Conservation (phyloP, 2,113 vertebrate genomes). For the Enhydra lutris region DNA sequence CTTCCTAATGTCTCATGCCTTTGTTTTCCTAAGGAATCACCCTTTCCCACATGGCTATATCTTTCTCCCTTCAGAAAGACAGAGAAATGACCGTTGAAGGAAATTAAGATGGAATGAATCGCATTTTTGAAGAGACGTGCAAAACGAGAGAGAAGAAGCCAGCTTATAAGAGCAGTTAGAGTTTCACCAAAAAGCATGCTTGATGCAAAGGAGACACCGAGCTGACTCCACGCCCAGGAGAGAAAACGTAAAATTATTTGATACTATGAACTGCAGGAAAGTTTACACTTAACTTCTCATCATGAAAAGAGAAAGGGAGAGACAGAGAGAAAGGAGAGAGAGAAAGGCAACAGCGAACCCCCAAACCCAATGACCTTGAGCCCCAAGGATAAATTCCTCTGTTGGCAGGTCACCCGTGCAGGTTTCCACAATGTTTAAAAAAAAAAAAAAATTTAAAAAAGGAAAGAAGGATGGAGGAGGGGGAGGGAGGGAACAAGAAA, state of each 20-base stretch:
- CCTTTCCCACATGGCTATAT: background rate
- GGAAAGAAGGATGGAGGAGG: background rate
- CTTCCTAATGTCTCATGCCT: background rate
- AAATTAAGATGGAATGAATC: background rate
- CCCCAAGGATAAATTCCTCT: background rate
- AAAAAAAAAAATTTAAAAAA: background rate
- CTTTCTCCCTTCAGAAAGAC: constrained; percentile 32
- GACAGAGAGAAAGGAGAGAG: no score
- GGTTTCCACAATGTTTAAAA: background rate
- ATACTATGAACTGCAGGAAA: background rate
- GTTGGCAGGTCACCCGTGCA: background rate
- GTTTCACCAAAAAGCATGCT: background rate
- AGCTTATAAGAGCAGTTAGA: background rate
- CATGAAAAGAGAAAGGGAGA: background rate
- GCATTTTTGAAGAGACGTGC: background rate
- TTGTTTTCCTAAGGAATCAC: background rate
- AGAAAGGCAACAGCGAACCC: background rate
- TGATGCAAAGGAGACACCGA: background rate
- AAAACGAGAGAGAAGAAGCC: background rate
- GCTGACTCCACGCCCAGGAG: background rate
- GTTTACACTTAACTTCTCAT: background rate
- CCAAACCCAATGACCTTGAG: background rate
- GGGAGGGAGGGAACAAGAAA: background rate
- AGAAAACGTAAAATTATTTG: background rate
- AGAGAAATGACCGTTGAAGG: background rate